Evolutionary conservation across 1,140 invertebrate genomes (phyloP).

Genomic region (Lucilia cuprina): DNA sequence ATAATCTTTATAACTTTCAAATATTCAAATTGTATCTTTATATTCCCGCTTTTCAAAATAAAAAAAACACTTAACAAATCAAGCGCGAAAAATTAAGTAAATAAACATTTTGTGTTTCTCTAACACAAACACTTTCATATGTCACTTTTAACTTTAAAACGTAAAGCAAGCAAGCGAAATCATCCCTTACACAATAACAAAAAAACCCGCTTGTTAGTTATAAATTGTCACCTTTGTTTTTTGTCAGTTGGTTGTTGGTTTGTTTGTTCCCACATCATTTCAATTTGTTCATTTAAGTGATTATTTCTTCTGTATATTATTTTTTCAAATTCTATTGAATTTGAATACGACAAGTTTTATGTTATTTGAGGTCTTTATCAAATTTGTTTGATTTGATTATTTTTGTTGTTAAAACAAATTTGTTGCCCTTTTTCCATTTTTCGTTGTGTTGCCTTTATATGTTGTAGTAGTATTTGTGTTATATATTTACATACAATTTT

Average conservation of each 20-base stretch:
- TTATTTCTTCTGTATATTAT: background rate
- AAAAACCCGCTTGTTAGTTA: too few species aligned
- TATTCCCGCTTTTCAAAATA: background rate
- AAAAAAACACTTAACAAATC: constrained; percentile 12
- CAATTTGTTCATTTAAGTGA: constrained; percentile 19
- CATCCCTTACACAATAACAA: background rate
- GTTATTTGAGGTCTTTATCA: background rate
- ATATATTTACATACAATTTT: background rate
- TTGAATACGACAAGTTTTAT: background rate
- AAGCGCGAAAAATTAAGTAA: constrained; percentile 28
- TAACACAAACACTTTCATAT: background rate
- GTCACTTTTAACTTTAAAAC: background rate
- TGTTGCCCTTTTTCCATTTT: constrained; percentile 6
- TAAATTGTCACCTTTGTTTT: background rate
- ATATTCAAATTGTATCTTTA: background rate
- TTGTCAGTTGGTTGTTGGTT: background rate
- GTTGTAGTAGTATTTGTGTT: background rate
- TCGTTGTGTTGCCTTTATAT: background rate
- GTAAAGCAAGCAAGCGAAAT: too few species aligned
- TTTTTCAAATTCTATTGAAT: background rate
- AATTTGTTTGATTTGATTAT: constrained; percentile 17
- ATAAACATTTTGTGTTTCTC: background rate
- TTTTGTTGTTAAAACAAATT: constrained; percentile 18
- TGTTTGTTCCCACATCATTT: background rate
- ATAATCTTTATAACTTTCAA: background rate